Conservation (phyloP, 2,797 vertebrate species). For the Luscinia megarhynchos region DNA sequence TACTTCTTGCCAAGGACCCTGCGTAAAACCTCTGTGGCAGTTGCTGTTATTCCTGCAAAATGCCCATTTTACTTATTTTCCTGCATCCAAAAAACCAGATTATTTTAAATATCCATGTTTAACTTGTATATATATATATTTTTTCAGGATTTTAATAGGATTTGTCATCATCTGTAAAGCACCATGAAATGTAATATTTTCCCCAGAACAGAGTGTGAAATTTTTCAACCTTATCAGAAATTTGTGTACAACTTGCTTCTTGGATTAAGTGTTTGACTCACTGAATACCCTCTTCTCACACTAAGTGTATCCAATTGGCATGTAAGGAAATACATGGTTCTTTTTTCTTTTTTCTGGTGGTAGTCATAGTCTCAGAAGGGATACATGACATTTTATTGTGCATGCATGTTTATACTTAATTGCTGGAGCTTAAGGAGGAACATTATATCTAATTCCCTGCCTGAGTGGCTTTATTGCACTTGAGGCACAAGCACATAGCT, state of each 20-base stretch:
- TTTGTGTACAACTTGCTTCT: conserved; percentile 22
- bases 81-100: neutral
- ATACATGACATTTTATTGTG: neutral
- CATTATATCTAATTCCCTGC: neutral
- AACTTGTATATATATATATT: neutral
- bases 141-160: conserved; percentile 18
- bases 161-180: conserved; percentile 27
- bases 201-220: conserved; percentile 39
- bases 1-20: neutral
- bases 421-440: neutral
- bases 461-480: neutral
- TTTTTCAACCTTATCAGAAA: conserved; percentile 51
- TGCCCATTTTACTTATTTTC: neutral
- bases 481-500: neutral
- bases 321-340: neutral
- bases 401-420: neutral
- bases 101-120: neutral
- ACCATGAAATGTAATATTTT: conserved; percentile 47
- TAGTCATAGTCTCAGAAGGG: neutral
- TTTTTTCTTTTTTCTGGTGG: neutral
- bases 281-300: neutral
- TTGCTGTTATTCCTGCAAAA: neutral
- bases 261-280: neutral
- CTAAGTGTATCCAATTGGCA: neutral
- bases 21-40: neutral